A percentile compares a stretch with the other conserved stretches of the same genome.
Conservation (phyloP, 2,888 invertebrate species). For the Drosophila longiperda region DNA sequence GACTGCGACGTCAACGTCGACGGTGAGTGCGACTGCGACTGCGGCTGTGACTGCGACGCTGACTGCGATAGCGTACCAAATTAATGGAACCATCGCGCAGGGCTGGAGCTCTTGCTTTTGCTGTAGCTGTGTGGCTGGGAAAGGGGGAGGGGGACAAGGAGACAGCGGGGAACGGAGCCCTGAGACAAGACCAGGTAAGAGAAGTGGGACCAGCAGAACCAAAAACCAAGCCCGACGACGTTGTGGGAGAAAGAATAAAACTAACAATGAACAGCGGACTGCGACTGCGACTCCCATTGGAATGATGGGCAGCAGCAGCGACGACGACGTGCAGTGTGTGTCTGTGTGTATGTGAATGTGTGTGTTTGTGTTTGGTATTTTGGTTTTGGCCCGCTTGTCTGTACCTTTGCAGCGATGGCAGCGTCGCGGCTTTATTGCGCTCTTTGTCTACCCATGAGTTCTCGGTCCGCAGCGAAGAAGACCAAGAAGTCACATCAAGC, state of each 20-base stretch:
- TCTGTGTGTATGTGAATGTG: conserved; percentile 2
- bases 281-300: conserved; percentile 73
- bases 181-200: conserved; percentile 49
- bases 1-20: conserved; percentile 8
- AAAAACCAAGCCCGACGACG: conserved; percentile 62
- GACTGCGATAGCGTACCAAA: conserved; percentile 76
- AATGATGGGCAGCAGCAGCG: conserved; percentile 51
- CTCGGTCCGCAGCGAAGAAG: conserved; percentile 25
- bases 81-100: conserved; percentile 72
- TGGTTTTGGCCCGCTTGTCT: conserved; percentile 69
- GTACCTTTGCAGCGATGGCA: conserved; percentile 61
- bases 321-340: conserved; percentile 49
- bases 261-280: conserved; percentile 70
- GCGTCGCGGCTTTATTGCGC: conserved; percentile 65
- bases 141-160: not conserved
- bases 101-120: conserved; percentile 34
- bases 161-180: conserved; percentile 28
- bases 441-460: conserved; percentile 71
- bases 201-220: conserved; percentile 64
- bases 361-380: conserved; percentile 53
- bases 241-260: conserved; percentile 80
- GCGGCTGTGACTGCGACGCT: conserved; percentile 29
- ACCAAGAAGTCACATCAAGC: conserved; percentile 59
- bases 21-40: conserved; percentile 2
- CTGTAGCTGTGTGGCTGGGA: not conserved